A percentile compares a stretch with the other conserved stretches of the same genome.
Conservation (phyloP, 2,797 vertebrate species). For the Gadopsis bispinosus region DNA sequence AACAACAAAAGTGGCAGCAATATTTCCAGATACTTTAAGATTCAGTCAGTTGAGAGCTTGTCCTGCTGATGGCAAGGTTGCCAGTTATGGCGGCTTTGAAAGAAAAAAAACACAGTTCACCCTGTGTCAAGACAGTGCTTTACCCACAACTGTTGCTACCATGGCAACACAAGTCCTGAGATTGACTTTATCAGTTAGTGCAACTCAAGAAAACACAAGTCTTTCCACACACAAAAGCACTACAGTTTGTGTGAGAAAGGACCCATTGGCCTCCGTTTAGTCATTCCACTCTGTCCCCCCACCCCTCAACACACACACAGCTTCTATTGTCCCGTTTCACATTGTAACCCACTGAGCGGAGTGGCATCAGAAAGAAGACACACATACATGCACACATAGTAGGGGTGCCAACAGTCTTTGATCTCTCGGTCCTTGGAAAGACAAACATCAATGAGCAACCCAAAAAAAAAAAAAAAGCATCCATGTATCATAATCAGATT, state of each 20-base stretch:
- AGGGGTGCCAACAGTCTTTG: conserved; percentile 31
- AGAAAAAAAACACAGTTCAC: not conserved
- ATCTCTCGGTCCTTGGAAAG: not conserved
- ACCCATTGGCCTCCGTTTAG: conserved; percentile 61
- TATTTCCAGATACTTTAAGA: not conserved
- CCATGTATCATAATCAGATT: not conserved
- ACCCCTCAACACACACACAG: conserved; percentile 54
- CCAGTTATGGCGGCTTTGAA: not conserved
- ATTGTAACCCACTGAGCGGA: conserved; percentile 62
- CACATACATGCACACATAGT: conserved; percentile 42
- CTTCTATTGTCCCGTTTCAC: conserved; percentile 70
- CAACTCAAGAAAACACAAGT: conserved; percentile 51
- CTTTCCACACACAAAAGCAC: conserved; percentile 27
- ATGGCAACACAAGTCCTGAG: conserved; percentile 47
- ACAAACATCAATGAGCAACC: conserved; percentile 34
- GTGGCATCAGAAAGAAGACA: conserved; percentile 42
- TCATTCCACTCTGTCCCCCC: conserved; percentile 43
- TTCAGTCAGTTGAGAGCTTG: not conserved
- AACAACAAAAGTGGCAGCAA: not conserved
- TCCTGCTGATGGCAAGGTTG: not conserved
- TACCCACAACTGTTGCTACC: conserved; percentile 27
- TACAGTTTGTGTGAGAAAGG: conserved; percentile 66
- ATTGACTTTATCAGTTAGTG: conserved; percentile 57
- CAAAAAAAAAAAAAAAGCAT: conserved; percentile 20
- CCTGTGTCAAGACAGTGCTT: conserved; percentile 5